Percentiles rank a stretch among this genome's conserved stretches.
Conservation (phyloP, 2,888 invertebrate genomes). For the Ormyrus labotus region DNA sequence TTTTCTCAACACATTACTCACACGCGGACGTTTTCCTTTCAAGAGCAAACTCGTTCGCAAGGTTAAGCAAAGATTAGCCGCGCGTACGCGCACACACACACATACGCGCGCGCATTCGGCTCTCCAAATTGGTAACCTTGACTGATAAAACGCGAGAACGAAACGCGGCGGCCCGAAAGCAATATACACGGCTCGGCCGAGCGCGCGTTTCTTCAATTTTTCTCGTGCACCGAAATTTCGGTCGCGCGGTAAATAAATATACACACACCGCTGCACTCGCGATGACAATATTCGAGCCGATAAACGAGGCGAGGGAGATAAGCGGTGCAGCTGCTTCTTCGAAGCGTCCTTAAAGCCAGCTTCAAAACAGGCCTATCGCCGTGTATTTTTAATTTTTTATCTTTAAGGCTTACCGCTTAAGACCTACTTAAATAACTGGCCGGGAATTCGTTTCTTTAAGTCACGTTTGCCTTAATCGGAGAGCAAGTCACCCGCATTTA, state of each 20-base stretch:
- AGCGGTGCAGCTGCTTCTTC: neutral
- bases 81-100: neutral
- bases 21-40: conserved; percentile 47
- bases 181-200: neutral
- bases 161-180: neutral
- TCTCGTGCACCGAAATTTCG: conserved; percentile 22
- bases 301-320: no score
- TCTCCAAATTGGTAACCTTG: conserved; percentile 51
- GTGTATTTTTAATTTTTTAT: conserved; percentile 5
- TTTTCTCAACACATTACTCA: conserved; percentile 50
- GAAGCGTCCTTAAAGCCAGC: neutral
- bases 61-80: conserved; percentile 54
- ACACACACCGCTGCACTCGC: neutral
- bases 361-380: conserved; percentile 13
- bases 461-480: no score
- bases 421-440: no score
- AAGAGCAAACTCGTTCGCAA: conserved; percentile 51
- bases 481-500: no score
- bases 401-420: neutral
- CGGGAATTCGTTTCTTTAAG: no score
- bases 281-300: neutral
- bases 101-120: neutral
- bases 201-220: neutral
- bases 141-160: conserved; percentile 45
- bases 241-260: conserved; percentile 1